These are phyloP conservation scores for Pseudachorutes palmiensis DNA, from an alignment of 1,140 invertebrate genomes.

Conservation along the genomic window DNA sequence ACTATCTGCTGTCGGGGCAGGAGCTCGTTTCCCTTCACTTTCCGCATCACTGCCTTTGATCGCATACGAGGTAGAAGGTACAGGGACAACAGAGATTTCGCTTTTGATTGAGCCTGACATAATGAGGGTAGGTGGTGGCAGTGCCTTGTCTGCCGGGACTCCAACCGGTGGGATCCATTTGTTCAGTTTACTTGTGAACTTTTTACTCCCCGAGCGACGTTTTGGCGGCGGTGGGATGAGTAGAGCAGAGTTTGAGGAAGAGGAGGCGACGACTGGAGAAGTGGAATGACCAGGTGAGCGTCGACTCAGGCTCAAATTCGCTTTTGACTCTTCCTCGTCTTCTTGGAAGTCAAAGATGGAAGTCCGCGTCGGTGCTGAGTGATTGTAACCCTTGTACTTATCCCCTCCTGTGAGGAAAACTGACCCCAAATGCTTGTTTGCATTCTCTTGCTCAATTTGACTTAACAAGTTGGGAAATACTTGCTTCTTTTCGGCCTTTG, in stretches of 20 bases:
- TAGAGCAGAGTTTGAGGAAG: neutral
- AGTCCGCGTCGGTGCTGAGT: neutral
- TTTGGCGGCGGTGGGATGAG: neutral
- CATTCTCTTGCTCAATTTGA: constrained; percentile 38
- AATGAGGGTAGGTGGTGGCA: neutral
- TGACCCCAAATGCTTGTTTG: constrained; percentile 17
- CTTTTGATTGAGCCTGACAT: too few relatives aligned
- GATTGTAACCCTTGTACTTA: neutral
- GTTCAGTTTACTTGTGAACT: constrained; percentile 4
- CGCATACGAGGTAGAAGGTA: constrained; percentile 6
- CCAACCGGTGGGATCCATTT: constrained; percentile 1
- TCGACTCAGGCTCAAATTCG: neutral
- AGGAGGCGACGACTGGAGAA: neutral
- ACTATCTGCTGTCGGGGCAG: constrained; percentile 9
- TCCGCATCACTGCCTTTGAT: neutral
- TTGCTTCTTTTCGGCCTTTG: constrained; percentile 38
- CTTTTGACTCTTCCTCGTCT: constrained; percentile 28
- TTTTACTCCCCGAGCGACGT: constrained; percentile 6
- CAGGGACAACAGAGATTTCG: constrained; percentile 7
- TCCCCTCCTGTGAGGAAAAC: neutral
- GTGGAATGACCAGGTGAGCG: neutral
- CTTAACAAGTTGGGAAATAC: constrained; percentile 36
- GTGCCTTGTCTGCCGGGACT: neutral
- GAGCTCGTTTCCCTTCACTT: neutral
- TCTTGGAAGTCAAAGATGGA: constrained; percentile 37